Base-by-base conservation (phyloP, 1,140 invertebrate species). In the Tetranychus urticae region DNA sequence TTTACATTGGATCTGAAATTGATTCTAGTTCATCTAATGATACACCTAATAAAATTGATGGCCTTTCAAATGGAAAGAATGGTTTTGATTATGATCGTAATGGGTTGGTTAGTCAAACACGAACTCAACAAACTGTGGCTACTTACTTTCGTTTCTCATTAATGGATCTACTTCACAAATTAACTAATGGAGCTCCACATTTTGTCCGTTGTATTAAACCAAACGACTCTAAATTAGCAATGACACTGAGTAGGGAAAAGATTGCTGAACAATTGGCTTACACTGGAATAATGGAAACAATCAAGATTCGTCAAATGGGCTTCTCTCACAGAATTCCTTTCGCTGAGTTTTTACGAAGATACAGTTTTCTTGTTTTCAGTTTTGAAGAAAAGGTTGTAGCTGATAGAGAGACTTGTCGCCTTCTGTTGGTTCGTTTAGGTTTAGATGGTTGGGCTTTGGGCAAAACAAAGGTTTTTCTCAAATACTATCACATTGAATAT, bases 161-260 rank as follows among this genome's bases (percentile, higher is more conserved):
- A 35, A 86, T 86, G 82, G 85, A 88, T 70, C 72, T 88, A 7
- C 76, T 88, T 14, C 82, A 86, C 69, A 86, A 86, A 71, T 85
- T 86, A 81, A 82, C 86, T 3, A 81, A 80, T 42, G 78, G 78
- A 7, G 78, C 79, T 7, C 85, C 85, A 3, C 84, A 86, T 70
- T 88, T 88, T 72, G 82, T 88, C 13, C 77, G 85, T 63, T 88
- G 85, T 65, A 79, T 88, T 48, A 85, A 86, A 72, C 86, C 86
- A 5, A 88, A 87, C 69, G 82, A 85, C 65, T 75, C 77, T 36
- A 79, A 81, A 64, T 75, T 78, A 45, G 78, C 83, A 1, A 79
- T 79, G 37, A 46, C 31, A 12, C 76, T 78, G 68, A 72, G 76
- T 62, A 72, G 74, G 58, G 73, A 76, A 23, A 70, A 76, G 34